Percentiles rank a stretch among this genome's conserved stretches.
phyloP scores from a whole-genome alignment of 2,888 invertebrate genomes.

The Onthophagus sagittarius region DNA sequence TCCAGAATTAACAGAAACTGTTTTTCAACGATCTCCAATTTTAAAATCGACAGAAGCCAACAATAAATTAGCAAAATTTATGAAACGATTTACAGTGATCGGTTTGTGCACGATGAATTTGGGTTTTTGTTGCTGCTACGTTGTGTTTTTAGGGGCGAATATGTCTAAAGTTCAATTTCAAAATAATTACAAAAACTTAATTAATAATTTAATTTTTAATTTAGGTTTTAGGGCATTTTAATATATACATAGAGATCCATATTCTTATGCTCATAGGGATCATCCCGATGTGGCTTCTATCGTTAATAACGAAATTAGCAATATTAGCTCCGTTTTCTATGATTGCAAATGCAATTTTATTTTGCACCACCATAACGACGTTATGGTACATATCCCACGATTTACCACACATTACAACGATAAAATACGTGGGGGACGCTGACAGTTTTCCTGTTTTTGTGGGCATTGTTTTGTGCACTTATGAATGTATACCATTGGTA shows the following conservation, averaged over 20 bases:
- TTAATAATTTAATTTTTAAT: neutral
- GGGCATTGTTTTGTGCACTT: slow-evolving; percentile 93
- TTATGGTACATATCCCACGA: slow-evolving; percentile 72
- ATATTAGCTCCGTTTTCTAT: slow-evolving; percentile 74
- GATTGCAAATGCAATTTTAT: slow-evolving; percentile 74
- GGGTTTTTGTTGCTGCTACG: slow-evolving; percentile 97
- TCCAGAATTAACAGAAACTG: slow-evolving; percentile 77
- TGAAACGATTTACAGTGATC: slow-evolving; percentile 72
- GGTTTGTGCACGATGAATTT: slow-evolving; percentile 93
- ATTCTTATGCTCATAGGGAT: slow-evolving; percentile 71
- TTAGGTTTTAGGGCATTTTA: slow-evolving; percentile 64
- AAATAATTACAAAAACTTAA: neutral
- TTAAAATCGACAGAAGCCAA: slow-evolving; percentile 60
- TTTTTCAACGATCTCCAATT: slow-evolving; percentile 53
- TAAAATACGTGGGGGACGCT: slow-evolving; percentile 61
- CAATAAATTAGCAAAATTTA: slow-evolving; percentile 54
- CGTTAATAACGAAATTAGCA: slow-evolving; percentile 73
- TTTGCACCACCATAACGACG: slow-evolving; percentile 70
- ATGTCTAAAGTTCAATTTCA: slow-evolving; percentile 50
- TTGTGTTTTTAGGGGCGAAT: slow-evolving; percentile 89
- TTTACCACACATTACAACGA: slow-evolving; percentile 60
- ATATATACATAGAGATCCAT: slow-evolving; percentile 60
- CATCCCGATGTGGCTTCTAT: slow-evolving; percentile 67
- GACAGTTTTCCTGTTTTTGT: slow-evolving; percentile 78
- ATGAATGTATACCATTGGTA: slow-evolving; percentile 92